Evolutionary conservation across 2,888 invertebrate genomes (phyloP), one percentile per base, ranked within the genome.

Genomic region (Mantis religiosa): DNA sequence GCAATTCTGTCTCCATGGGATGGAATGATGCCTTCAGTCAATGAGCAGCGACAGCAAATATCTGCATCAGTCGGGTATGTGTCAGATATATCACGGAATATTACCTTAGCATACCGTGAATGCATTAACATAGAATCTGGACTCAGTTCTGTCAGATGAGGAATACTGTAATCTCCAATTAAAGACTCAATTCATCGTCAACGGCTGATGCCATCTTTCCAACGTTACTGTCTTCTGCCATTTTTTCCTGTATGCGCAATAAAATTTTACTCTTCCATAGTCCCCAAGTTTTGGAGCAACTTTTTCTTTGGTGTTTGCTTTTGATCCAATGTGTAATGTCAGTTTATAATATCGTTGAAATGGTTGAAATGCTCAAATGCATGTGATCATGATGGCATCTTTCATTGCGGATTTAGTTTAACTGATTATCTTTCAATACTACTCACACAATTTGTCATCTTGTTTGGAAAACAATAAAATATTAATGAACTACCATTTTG

Each of bases 1-100:
- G 90, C 90, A 15, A 91, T 87, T 28, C 87, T 27, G 83, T 91
- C 91, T 7, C 90, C 90, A 15, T 85, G 88, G 12, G 89, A 81
- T 8, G 87, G 82, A 15, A 86, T 90, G 14, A 91, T 89, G 12
- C 90, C 90, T 81, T 89, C 87, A 47, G 90, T 90, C 54, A 91
- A 87, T 2, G 90, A 89, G 82, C 90, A 91, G n/a, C 89, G 89
- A 41, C 91, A 91, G 54, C 89, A 89, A 28, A 91, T 89, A 84
- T 91, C 91, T 12, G 90, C 90, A 88, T 91, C 91, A 15, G 91
- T 90, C 14, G 90, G 90, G 87, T 91, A 91, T 9, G 89, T 88
- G 47, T 89, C 89, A 71, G 89, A 86, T 27, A 91, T 88, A 71
- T 91, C 91, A 84, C 90, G 90, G 81, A 91, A 91, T 34, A 91